A percentile compares a stretch with the other conserved stretches of the same genome.
Evolutionary conservation across 2,888 invertebrate species (phyloP).

Genomic region (Thecophora atra): DNA sequence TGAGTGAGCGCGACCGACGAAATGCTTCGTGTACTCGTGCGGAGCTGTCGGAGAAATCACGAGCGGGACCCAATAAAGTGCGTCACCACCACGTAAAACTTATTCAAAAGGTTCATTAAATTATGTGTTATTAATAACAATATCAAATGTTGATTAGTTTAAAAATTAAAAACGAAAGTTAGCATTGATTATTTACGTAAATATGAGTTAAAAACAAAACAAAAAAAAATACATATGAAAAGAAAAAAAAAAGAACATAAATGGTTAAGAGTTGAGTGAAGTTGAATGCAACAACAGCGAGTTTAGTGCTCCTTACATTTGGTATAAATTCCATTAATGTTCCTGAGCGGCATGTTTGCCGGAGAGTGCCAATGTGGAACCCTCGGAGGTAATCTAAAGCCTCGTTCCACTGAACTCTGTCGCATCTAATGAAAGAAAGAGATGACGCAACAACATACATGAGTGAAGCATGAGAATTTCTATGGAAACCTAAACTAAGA

Average conservation of each 20-base stretch:
- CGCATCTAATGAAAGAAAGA: constrained; percentile 34
- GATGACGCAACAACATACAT: neutral
- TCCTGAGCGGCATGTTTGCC: constrained; percentile 12
- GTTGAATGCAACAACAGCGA: neutral
- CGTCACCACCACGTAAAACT: no score
- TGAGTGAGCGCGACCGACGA: no score
- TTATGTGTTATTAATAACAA: no score
- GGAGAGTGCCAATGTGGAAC: constrained; percentile 26
- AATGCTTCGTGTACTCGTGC: no score
- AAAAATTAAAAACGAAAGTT: no score
- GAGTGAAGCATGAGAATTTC: neutral
- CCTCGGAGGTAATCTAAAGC: constrained; percentile 25
- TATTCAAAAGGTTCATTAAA: no score
- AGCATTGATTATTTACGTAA: no score
- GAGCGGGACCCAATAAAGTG: no score
- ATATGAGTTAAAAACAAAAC: neutral
- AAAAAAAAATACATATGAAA: neutral
- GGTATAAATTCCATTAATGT: constrained; percentile 30
- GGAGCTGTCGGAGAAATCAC: no score
- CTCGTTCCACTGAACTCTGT: constrained; percentile 32
- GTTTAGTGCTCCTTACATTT: constrained; percentile 25
- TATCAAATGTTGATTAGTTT: no score
- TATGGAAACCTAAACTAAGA: neutral
- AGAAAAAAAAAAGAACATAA: neutral
- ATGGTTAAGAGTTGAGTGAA: neutral